phyloP scores from a whole-genome alignment of 2,888 invertebrate species.

The Stenichneumon culpator region DNA sequence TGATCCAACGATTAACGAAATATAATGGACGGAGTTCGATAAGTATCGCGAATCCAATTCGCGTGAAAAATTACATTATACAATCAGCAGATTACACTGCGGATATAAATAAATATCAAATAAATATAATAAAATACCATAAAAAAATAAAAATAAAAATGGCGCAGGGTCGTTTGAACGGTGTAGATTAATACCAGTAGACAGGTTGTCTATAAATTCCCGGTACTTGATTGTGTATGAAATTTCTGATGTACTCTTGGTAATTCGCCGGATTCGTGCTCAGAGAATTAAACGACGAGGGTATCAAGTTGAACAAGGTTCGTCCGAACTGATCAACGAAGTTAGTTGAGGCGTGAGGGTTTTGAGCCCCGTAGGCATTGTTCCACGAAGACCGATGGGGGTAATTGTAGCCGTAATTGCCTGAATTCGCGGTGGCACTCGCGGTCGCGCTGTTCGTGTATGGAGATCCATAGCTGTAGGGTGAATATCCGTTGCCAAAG shows the following conservation, averaged over 20 bases:
- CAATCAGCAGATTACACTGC: background rate
- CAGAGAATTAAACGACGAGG: constrained; percentile 1
- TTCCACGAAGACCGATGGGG: constrained; percentile 2
- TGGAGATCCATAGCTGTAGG: background rate
- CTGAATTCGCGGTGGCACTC: constrained; percentile 15
- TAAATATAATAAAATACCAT: background rate
- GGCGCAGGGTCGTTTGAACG: constrained; percentile 22
- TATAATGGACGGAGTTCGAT: constrained; percentile 71
- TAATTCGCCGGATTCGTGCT: constrained; percentile 2
- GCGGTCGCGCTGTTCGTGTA: background rate
- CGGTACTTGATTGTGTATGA: background rate
- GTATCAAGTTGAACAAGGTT: background rate
- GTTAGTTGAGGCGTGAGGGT: background rate
- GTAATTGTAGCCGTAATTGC: constrained; percentile 3
- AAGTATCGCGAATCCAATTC: constrained; percentile 45
- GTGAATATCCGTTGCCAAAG: background rate
- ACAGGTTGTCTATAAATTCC: constrained; percentile 2
- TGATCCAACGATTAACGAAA: background rate
- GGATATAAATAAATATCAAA: constrained; percentile 24
- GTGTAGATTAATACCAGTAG: background rate
- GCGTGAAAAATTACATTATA: constrained; percentile 6
- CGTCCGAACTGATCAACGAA: constrained; percentile 47
- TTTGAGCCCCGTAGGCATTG: constrained; percentile 8
- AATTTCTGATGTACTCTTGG: constrained; percentile 22
- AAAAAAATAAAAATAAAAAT: constrained; percentile 16